Base-by-base conservation (phyloP, 2,113 vertebrate species). In the Oryzias melastigma region DNA sequence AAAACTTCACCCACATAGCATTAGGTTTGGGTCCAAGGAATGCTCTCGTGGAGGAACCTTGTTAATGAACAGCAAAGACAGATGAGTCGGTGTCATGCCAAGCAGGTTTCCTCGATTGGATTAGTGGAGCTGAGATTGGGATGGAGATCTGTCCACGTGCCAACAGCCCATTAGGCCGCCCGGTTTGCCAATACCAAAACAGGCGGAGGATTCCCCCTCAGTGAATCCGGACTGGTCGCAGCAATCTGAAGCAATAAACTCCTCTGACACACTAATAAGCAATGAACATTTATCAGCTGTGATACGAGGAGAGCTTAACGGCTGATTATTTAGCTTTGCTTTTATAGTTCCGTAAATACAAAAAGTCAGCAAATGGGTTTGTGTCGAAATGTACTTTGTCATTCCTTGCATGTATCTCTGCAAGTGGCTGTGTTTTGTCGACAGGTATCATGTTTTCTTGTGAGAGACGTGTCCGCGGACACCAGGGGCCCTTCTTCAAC, bases 21-120 rank as follows among this genome's bases (percentile, higher is more conserved):
- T 70, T 78, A 62, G 40, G 65, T 65, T 71, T 62, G 54, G 27
- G 65, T 58, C 71, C 4, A 41, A 82, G 84, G 77, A 88, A 85
- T 82, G 76, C 63, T 49, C 48, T 69, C 18, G 35, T 73, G 42
- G 57, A 83, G 69, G 75, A 84, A 79, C 59, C 72, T 58, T 69
- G 69, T 87, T 90, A 89, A 89, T 88, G 85, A 88, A 82, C 80
- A 71, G 77, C 80, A 88, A 79, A 90, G 87, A 89, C 88, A 88
- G 87, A 89, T 77, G 85, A 90, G 84, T 55, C 70, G 41, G 68
- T 48, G 66, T 79, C 72, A 63, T 86, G 90, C 88, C 90, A 90
- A 84, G 82, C 81, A 86, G 83, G 83, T 86, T 80, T 62, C 78
- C 81, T 84, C 80, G 80, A 85, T 85, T 87, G 83, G 84, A 88